Conservation (phyloP, 2,113 vertebrate species). For the Strigops habroptila region DNA sequence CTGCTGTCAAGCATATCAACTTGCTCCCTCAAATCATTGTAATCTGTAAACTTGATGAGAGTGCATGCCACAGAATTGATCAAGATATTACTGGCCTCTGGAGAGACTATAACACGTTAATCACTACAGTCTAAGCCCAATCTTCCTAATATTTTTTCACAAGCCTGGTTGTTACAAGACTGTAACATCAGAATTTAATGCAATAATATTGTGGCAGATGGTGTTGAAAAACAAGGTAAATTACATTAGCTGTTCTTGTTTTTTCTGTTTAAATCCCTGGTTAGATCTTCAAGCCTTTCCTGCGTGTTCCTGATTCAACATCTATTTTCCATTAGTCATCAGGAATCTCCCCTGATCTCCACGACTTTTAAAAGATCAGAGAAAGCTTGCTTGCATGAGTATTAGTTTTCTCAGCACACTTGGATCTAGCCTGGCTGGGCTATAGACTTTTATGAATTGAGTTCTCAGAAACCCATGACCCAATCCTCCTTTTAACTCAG, state of each 20-base stretch:
- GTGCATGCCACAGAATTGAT: not conserved
- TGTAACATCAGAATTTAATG: not conserved
- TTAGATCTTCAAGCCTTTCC: not conserved
- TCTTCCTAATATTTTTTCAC: not conserved
- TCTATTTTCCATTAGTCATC: not conserved
- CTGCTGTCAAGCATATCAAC: not conserved
- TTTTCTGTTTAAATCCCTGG: not conserved
- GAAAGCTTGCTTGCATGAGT: not conserved
- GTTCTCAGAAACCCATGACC: not conserved
- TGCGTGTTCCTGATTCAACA: not conserved
- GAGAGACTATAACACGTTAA: not conserved
- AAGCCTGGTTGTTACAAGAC: not conserved
- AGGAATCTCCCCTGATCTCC: not conserved
- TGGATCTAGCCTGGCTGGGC: not conserved
- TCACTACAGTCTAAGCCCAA: not conserved
- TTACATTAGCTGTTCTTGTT: not conserved
- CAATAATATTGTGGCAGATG: not conserved
- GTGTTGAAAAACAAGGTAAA: not conserved
- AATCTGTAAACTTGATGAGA: not conserved
- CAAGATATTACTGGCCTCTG: not conserved
- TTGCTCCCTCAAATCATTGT: not conserved
- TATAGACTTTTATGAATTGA: not conserved
- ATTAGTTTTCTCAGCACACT: not conserved
- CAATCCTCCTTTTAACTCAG: not conserved
- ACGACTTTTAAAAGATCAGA: not conserved